phyloP scores from a whole-genome alignment of 2,888 invertebrate species.

The Synergus laeviventris region DNA sequence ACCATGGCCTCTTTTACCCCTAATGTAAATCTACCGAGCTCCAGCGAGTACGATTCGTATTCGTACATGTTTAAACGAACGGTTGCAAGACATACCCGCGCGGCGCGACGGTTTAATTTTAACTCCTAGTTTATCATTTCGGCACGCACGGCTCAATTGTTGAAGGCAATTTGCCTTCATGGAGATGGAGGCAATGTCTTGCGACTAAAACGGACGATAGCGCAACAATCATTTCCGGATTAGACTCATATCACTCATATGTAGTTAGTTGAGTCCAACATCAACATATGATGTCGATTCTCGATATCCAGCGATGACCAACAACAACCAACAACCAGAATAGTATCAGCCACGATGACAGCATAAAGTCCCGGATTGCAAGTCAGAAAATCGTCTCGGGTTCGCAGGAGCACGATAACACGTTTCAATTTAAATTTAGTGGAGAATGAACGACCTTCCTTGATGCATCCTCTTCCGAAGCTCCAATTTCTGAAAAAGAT shows the following conservation, averaged over 20 bases:
- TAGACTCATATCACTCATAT: neutral
- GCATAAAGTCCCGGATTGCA: neutral
- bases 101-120: constrained; percentile 34
- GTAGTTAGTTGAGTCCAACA: neutral
- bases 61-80: neutral
- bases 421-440: constrained; percentile 13
- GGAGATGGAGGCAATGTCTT: neutral
- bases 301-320: constrained; percentile 4
- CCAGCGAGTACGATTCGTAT: constrained; percentile 6
- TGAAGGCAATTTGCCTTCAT: constrained; percentile 42
- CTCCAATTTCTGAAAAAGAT: constrained; percentile 32
- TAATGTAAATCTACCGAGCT: constrained; percentile 32
- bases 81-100: constrained; percentile 11
- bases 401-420: constrained; percentile 18
- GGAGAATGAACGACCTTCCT: constrained; percentile 36
- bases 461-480: constrained; percentile 32
- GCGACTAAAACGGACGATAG: constrained; percentile 4
- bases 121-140: constrained; percentile 55
- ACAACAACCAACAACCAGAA: neutral
- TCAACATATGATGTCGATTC: neutral
- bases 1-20: constrained; percentile 38
- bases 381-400: constrained; percentile 26
- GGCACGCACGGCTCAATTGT: constrained; percentile 55
- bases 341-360: constrained; percentile 5
- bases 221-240: constrained; percentile 25